Base-by-base conservation (phyloP, 2,888 invertebrate genomes). In the Archaeoteleia sp. region DNA sequence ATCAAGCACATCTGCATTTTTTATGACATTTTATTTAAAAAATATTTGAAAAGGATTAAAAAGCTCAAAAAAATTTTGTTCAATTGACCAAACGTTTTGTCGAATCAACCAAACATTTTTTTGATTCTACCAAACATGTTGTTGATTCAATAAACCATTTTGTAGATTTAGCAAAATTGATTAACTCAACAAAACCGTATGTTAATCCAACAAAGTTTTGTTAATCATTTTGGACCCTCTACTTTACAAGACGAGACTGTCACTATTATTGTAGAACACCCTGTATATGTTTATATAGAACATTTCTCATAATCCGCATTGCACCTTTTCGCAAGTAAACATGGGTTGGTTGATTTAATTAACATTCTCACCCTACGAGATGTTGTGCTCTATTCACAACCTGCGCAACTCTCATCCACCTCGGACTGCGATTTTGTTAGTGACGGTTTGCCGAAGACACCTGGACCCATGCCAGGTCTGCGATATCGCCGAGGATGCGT, bases 331-430 rank as follows among this genome's bases (percentile, higher is more conserved):
- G 65, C 70, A 68, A 74, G 74, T 76, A 78, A 78, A 74, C 75
- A 74, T 58, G 70, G 73, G 73, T 34, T 65, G 73, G 75, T 74
- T 42, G 73, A 69, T 80, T 78, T 78, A 80, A 79, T 80, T 80
- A 76, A 78, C 80, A 78, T 78, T 71, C 74, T 67, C 70, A 66
- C 60, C 66, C 70, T 67, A 69, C 70, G 60, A 58, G n/a, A n/a
- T 20, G 42, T 66, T 53, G 63, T 67, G 63, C 60, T 35, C 49
- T 30, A 49, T 45, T 54, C 45, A 20, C 45, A 48, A 17, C 23
- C 27, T 48, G 67, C 67, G 65, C 57, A 54, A 40, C 53, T 32
- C 53, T 65, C 62, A 69, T 73, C 61, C 71, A 68, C 37, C 27
- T 46, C 20, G 46, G 40, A 17, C 58, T 53, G 15, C 55, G 60